Conservation (phyloP, 1,140 invertebrate genomes). For the Tetranychus cinnabarinus region DNA sequence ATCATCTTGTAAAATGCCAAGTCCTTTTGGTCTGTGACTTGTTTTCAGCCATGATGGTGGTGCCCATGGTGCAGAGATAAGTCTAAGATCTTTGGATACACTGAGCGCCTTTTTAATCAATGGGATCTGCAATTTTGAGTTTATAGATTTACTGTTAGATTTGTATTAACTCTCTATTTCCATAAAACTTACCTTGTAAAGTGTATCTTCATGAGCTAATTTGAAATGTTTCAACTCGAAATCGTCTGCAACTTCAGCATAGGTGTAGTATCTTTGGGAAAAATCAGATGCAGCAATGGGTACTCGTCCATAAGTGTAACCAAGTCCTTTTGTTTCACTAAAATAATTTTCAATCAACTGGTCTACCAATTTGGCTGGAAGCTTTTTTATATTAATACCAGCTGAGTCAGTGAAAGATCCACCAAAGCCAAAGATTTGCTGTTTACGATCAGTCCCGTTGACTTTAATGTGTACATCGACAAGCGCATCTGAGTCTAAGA, state of each 20-base stretch:
- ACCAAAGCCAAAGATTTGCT: conserved; percentile 39
- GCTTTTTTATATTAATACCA: conserved; percentile 41
- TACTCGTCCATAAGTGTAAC: conserved; percentile 27
- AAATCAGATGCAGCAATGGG: conserved; percentile 65
- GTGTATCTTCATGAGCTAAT: conserved; percentile 36
- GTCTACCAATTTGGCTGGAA: conserved; percentile 29
- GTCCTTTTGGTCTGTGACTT: conserved; percentile 24
- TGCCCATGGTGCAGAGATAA: conserved; percentile 53
- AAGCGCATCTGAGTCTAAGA: neutral
- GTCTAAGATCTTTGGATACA: conserved; percentile 23
- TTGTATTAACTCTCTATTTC: neutral
- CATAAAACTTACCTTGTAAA: conserved; percentile 28
- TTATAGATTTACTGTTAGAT: conserved; percentile 32
- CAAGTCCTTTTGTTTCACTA: conserved; percentile 17
- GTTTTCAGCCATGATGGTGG: conserved; percentile 83
- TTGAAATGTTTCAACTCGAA: conserved; percentile 37
- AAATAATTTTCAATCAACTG: conserved; percentile 16
- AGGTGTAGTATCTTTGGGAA: conserved; percentile 38
- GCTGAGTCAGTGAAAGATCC: conserved; percentile 66
- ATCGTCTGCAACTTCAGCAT: conserved; percentile 35
- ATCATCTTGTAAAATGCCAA: conserved; percentile 1
- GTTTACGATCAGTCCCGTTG: neutral
- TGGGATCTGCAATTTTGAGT: conserved; percentile 55
- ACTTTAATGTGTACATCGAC: neutral
- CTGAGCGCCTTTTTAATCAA: conserved; percentile 29